Evolutionary conservation across 2,113 vertebrate genomes (phyloP).

Genomic region (Nothocercus julius): DNA sequence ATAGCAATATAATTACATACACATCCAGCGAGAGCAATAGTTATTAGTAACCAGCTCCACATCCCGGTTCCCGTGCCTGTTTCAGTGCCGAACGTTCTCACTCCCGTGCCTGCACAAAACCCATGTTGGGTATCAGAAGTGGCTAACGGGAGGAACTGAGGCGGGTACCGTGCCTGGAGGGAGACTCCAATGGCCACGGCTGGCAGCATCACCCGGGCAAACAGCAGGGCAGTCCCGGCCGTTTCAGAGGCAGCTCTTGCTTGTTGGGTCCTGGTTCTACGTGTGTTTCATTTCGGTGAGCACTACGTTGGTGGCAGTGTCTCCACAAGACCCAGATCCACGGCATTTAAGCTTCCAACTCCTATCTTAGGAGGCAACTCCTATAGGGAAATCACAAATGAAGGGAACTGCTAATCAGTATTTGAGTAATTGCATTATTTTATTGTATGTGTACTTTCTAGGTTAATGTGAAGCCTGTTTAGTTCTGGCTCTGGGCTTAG

Average conservation of each 20-base stretch:
- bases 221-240: neutral
- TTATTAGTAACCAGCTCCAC: neutral
- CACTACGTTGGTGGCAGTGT: neutral
- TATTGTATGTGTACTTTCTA: neutral
- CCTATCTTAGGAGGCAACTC: neutral
- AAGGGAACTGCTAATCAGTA: no score
- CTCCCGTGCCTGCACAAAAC: neutral
- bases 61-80: neutral
- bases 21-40: neutral
- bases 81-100: neutral
- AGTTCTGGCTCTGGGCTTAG: neutral
- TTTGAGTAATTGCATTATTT: neutral
- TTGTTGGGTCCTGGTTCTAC: neutral
- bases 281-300: neutral
- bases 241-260: neutral
- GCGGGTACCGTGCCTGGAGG: neutral
- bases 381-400: neutral
- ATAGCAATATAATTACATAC: neutral
- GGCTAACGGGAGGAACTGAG: accelerated
- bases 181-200: neutral
- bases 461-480: neutral
- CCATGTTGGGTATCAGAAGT: neutral
- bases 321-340: neutral
- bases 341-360: no score
- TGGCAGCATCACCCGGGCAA: neutral